These are phyloP conservation scores for Agrotis clavis DNA, from an alignment of 2,888 invertebrate genomes.

Conservation along the genomic window DNA sequence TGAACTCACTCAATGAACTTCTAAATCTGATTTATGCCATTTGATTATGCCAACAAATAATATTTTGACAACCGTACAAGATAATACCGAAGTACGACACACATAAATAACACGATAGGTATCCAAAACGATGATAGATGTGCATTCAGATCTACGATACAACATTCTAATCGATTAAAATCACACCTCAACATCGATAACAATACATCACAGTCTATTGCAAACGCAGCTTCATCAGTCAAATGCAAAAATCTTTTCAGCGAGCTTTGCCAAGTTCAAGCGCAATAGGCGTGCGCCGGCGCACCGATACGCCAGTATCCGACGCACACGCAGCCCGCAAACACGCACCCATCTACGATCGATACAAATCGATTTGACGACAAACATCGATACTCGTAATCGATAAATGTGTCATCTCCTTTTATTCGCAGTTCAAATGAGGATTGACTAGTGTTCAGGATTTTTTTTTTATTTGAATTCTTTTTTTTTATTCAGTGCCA, in stretches of 20 bases:
- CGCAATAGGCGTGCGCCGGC: slow-evolving; percentile 75
- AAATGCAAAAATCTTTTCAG: slow-evolving; percentile 83
- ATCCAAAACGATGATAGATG: slow-evolving; percentile 44
- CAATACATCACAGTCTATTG: slow-evolving; percentile 58
- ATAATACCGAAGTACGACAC: slow-evolving; percentile 19
- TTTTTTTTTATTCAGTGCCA: slow-evolving; percentile 56
- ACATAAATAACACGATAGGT: slow-evolving; percentile 28
- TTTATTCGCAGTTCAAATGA: slow-evolving; percentile 37
- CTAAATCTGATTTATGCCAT: slow-evolving; percentile 2
- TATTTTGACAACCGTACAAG: slow-evolving; percentile 24
- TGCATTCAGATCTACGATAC: slow-evolving; percentile 37
- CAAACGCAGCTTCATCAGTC: slow-evolving; percentile 60
- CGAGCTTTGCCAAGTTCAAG: slow-evolving; percentile 87
- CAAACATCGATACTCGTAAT: slow-evolving; percentile 61
- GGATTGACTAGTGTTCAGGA: slow-evolving; percentile 42
- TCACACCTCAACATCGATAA: slow-evolving; percentile 56
- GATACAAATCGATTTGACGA: slow-evolving; percentile 70
- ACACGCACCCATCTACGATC: slow-evolving; percentile 78
- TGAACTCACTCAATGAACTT: neutral
- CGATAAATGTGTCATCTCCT: slow-evolving; percentile 44
- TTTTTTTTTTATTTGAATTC: slow-evolving; percentile 40
- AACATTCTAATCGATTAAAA: slow-evolving; percentile 54
- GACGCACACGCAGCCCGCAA: slow-evolving; percentile 83
- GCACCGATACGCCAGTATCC: slow-evolving; percentile 81
- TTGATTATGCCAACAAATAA: neutral